Percentiles rank a stretch among this genome's conserved stretches.
phyloP scores from a whole-genome alignment of 30 jellyfish, hydroid and myxozoan genomes.

The Hydra vulgaris region DNA sequence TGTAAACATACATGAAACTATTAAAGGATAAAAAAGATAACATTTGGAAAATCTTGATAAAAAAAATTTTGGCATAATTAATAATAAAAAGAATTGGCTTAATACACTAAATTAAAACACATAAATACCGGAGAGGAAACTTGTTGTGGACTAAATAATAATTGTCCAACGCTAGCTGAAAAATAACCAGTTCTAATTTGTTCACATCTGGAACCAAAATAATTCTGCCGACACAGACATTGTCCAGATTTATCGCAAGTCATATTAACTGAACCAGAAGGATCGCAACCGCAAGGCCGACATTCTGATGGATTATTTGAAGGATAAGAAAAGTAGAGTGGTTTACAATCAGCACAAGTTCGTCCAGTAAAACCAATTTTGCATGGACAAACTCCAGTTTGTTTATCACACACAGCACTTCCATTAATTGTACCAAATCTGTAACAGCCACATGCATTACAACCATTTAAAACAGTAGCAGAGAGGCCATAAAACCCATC shows the following conservation, averaged over 20 bases:
- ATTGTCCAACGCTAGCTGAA: constrained; percentile 68
- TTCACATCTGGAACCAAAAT: constrained; percentile 44
- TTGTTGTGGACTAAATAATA: constrained; percentile 31
- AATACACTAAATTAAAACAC: background rate
- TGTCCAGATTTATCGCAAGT: constrained; percentile 68
- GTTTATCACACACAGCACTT: constrained; percentile 34
- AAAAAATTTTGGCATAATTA: too few relatives aligned
- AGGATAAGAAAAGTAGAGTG: constrained; percentile 44
- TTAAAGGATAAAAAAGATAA: too few relatives aligned
- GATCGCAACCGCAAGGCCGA: constrained; percentile 53
- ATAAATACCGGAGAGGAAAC: constrained; percentile 49
- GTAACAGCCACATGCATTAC: constrained; percentile 63
- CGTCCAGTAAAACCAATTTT: constrained; percentile 55
- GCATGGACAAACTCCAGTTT: constrained; percentile 74
- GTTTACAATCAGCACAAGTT: constrained; percentile 53
- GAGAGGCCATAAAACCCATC: constrained; percentile 56
- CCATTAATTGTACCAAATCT: constrained; percentile 44
- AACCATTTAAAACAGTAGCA: constrained; percentile 40
- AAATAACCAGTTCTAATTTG: constrained; percentile 35
- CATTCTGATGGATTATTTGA: constrained; percentile 47
- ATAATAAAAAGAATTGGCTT: too few relatives aligned
- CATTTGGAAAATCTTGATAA: too few relatives aligned
- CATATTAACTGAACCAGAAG: constrained; percentile 63
- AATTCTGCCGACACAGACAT: constrained; percentile 44
- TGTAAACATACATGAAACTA: too few relatives aligned